These are phyloP conservation scores for Strigops habroptila DNA, from an alignment of 2,113 vertebrate genomes.

Conservation along the genomic window DNA sequence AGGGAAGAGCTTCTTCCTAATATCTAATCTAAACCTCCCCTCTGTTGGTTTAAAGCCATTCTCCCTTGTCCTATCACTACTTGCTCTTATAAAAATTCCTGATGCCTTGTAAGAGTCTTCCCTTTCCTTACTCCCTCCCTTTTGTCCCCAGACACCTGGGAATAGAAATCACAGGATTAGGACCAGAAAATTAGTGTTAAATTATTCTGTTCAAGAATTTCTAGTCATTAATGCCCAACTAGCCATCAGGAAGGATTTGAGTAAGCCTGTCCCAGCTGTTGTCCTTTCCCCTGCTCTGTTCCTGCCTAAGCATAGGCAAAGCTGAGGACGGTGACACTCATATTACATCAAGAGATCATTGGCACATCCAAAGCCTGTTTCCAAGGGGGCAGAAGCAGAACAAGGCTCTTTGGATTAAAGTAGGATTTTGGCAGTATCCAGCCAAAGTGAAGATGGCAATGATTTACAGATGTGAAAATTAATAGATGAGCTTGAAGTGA, in stretches of 20 bases:
- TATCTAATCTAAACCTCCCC: neutral
- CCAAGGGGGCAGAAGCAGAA: neutral
- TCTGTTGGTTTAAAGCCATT: neutral
- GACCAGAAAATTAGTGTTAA: neutral
- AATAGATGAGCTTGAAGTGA: neutral
- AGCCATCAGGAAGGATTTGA: neutral
- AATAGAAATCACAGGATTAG: neutral
- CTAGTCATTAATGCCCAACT: neutral
- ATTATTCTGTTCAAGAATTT: neutral
- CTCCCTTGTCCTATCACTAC: neutral
- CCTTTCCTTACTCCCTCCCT: neutral
- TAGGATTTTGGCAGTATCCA: neutral
- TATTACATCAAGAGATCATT: neutral
- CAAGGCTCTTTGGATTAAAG: neutral
- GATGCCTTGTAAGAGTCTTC: neutral
- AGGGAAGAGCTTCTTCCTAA: neutral
- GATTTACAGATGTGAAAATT: neutral
- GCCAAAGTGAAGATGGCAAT: neutral
- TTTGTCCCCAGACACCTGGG: neutral
- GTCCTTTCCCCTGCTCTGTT: neutral
- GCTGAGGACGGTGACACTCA: neutral
- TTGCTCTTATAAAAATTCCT: neutral
- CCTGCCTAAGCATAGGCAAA: neutral
- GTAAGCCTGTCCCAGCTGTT: neutral
- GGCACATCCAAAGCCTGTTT: rapidly evolving